These are phyloP conservation scores for Pristionchus exspectatus DNA, from an alignment of 2,888 invertebrate genomes.

Conservation along the genomic window DNA sequence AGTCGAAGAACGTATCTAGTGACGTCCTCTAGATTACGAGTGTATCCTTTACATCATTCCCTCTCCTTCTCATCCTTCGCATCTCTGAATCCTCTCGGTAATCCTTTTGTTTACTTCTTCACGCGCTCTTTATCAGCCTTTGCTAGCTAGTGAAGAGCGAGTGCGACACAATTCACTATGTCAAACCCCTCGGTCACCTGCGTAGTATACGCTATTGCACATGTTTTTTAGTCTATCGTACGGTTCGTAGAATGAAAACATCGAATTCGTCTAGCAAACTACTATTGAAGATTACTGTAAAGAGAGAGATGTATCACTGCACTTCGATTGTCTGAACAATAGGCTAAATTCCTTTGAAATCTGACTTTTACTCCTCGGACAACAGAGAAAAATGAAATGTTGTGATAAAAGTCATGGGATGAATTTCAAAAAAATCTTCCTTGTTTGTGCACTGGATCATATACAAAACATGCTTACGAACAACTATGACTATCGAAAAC, in stretches of 20 bases:
- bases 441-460: background rate
- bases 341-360: background rate
- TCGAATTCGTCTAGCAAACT: background rate
- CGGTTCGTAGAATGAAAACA: constrained; percentile 14
- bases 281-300: background rate
- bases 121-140: constrained; percentile 1
- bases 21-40: background rate
- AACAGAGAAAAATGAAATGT: background rate
- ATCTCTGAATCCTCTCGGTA: constrained; percentile 23
- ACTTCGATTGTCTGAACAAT: background rate
- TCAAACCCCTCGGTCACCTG: background rate
- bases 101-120: constrained; percentile 25
- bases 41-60: background rate
- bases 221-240: background rate
- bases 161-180: background rate
- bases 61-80: background rate
- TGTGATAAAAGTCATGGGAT: background rate
- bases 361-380: background rate
- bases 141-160: background rate
- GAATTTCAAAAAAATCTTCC: background rate
- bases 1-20: background rate
- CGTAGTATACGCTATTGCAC: background rate
- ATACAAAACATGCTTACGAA: background rate
- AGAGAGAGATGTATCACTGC: background rate
- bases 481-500: background rate